phyloP scores from a whole-genome alignment of 2,797 vertebrate species.

The Chaenodraco wilsoni region DNA sequence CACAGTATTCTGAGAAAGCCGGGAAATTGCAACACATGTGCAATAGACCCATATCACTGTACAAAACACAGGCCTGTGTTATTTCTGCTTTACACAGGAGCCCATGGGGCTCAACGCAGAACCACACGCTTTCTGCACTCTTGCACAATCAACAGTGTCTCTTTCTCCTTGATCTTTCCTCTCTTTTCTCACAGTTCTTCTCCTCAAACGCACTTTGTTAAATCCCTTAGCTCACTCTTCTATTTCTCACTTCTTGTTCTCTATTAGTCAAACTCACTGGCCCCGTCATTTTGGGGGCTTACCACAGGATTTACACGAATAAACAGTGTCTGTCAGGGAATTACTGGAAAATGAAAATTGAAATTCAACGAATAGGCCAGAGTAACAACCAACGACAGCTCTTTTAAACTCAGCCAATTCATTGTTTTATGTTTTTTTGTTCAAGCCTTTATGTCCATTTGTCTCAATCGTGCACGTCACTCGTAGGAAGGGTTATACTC shows the following conservation, averaged over 20 bases:
- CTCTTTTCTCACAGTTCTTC: conserved; percentile 68
- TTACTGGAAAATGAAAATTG: conserved; percentile 71
- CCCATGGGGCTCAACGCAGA: conserved; percentile 74
- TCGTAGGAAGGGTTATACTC: conserved; percentile 85
- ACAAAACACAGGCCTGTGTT: conserved; percentile 78
- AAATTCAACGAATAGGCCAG: conserved; percentile 84
- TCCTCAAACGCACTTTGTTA: conserved; percentile 41
- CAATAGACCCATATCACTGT: conserved; percentile 74
- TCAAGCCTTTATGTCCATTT: conserved; percentile 32
- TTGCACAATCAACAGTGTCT: conserved; percentile 76
- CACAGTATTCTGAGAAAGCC: conserved; percentile 76
- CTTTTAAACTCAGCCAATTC: conserved; percentile 35
- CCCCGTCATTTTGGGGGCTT: conserved; percentile 50
- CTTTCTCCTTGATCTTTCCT: conserved; percentile 70
- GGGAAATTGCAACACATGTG: conserved; percentile 81
- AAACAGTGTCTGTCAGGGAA: conserved; percentile 72
- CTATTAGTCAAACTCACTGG: conserved; percentile 58
- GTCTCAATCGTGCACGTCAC: conserved; percentile 47
- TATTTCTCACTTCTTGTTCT: conserved; percentile 63
- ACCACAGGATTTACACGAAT: conserved; percentile 65
- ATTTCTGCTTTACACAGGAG: conserved; percentile 77
- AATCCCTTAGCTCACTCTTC: conserved; percentile 42
- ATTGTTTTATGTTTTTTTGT: conserved; percentile 37
- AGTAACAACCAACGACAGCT: conserved; percentile 27
- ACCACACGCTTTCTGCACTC: conserved; percentile 76